Base-by-base conservation (phyloP, 2,113 vertebrate species). In the Misgurnus mizolepis region DNA sequence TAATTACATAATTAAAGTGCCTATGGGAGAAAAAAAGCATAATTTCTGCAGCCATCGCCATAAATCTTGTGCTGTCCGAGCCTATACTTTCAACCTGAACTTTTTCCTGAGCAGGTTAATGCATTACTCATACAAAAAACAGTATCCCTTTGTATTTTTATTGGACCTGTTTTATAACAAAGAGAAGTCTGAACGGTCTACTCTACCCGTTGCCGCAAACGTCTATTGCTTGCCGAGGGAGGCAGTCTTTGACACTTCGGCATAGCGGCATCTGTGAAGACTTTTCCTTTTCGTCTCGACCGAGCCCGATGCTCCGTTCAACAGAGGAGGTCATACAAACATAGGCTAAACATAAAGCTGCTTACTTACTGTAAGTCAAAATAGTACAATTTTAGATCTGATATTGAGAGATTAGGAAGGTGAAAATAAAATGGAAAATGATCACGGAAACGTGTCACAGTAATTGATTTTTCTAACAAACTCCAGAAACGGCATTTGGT, bases 1-100 rank as follows among this genome's bases (percentile, higher is more conserved):
- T 96, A 98, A 98, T 99, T 98, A 97, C 94, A 97, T 96, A 95
- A 94, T 97, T 96, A 95, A 96, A 97, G 94, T 93, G 93, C 94
- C 94, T 94, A 92, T 94, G 91, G 95, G 92, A 90, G 92, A 86
- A 93, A 94, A 94, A 94, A 94, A 95, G 95, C 95, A 96, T 97
- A 95, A 98, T 98, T 98, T 98, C 94, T 94, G 89, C 86, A 94
- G 94, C 92, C 92, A 93, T 95, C 82, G 93, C 92, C 94, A 98
- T 99, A 99, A 99, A 99, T 99, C 97, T 99, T 98, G 89, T 66
- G 95, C 96, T 98, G 97, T 98, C 97, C 47, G 73, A 92, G 90
- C 87, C 88, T 86, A 94, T 95, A 94, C 70, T 55, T 94, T 92
- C 93, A 94, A 94, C 70, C 84, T 93, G 95, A 94, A 94, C 93